Base-by-base conservation (phyloP, 2,888 invertebrate species). In the Stenodema calcarata region DNA sequence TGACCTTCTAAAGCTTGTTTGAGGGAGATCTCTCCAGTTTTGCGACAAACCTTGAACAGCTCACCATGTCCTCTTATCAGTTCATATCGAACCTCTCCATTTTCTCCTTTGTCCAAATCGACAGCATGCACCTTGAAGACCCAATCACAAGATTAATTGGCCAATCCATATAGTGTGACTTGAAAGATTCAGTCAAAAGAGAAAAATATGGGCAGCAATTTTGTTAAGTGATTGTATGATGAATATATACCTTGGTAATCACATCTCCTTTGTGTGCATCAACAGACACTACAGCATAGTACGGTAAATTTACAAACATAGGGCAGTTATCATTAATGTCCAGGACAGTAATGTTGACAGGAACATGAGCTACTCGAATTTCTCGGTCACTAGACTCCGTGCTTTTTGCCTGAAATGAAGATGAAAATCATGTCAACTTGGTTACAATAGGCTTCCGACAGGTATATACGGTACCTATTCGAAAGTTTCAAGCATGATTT, bases 321-420 rank as follows among this genome's bases (percentile, higher is more conserved):
- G 99, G 99, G 89, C 96, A 95, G 92, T 98, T 98, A 92, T 99
- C 99, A 92, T 99, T 99, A 87, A 97, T 94, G 92, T 99, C 99
- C 89, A 95, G 92, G 87, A 99, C 95, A 30, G 95, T 93, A 27
- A 98, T 95, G 91, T 96, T 94, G 16, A 98, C 95, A 80, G 95
- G 93, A 47, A 96, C 95, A 90, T 97, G 96, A 70, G 98, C 97
- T 87, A 96, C 94, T 80, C 89, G 87, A 27, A 87, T 87, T 79
- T 84, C 86, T 35, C 87, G 88, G 16, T 90, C 90, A 35, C 89
- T 90, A 6, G 87, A 88, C 88, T 91, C 91, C 92, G 94, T 90
- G 89, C 94, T 94, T 89, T 90, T 89, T 73, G 91, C 91, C 91
- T 91, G 47, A 88, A 88, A 87, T 28, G 23, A 0, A 54, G 0